Evolutionary conservation across 2,113 vertebrate species (phyloP).

Genomic region (Speoplatyrhinus poulsoni): DNA sequence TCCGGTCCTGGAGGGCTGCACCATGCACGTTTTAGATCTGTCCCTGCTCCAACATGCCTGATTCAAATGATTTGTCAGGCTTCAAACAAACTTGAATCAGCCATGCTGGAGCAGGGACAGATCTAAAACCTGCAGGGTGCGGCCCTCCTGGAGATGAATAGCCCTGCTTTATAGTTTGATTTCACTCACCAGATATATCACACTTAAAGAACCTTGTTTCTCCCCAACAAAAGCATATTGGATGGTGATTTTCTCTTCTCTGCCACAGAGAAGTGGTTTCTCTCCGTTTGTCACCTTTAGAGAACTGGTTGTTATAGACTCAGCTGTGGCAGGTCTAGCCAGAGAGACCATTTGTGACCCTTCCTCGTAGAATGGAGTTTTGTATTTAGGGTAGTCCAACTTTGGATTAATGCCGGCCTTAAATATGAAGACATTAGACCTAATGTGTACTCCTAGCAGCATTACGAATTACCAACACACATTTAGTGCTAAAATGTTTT

Average conservation of each 20-base stretch:
- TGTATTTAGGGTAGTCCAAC: fast-evolving
- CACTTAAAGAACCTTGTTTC: slow-evolving; percentile 23
- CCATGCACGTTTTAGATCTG: too few relatives aligned
- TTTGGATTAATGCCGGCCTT: slow-evolving; percentile 34
- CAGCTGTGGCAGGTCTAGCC: slow-evolving; percentile 2
- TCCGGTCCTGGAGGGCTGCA: too few relatives aligned
- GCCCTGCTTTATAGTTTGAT: background rate
- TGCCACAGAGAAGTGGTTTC: slow-evolving; percentile 48
- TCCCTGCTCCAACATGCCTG: too few relatives aligned
- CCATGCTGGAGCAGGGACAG: too few relatives aligned
- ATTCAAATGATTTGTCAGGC: too few relatives aligned
- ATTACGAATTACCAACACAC: background rate
- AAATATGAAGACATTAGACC: background rate
- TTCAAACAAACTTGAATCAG: too few relatives aligned
- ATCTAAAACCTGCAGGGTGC: too few relatives aligned
- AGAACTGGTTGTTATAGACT: slow-evolving; percentile 49
- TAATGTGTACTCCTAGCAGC: too few relatives aligned
- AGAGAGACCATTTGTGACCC: slow-evolving; percentile 1
- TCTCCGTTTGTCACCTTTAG: slow-evolving; percentile 50
- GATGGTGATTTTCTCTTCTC: slow-evolving; percentile 42
- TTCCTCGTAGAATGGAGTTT: fast-evolving
- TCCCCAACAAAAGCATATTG: slow-evolving; percentile 64
- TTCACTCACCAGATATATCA: slow-evolving; percentile 70
- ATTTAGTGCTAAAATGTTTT: background rate
- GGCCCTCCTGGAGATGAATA: too few relatives aligned